Evolutionary conservation across 2,797 vertebrate species (phyloP), one percentile per base, ranked within the genome.

Genomic region (Protosalanx chinensis): DNA sequence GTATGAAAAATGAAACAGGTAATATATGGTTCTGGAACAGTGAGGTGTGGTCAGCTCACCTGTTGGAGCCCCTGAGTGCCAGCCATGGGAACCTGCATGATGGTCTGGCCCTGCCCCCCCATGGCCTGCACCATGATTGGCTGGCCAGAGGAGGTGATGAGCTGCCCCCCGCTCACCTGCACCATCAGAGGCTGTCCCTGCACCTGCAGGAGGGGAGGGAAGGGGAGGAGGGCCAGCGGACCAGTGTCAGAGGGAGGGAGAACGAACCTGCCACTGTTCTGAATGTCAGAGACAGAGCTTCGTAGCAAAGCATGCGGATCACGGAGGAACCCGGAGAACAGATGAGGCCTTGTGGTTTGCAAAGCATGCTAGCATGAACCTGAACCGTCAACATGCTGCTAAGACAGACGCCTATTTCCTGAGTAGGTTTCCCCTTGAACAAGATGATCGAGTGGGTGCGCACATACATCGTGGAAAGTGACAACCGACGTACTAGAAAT

Each of bases 91-190:
- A 99, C 95, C 77, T 99, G 97, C 97, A 98, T 99, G 80, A 99
- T 98, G 71, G 97, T 98, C 88, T 99, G 98, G 67, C 97, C 96
- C 90, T 99, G 98, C 62, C 94, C 93, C 35, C 97, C 95, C 91
- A 99, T 97, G 59, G 98, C 96, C 89, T 99, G 98, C 63, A 99
- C 97, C 98, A 99, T 99, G 87, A 99, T 98, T 18, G 98, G 98
- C 81, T 99, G 98, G n/a, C 98, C 98, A 1, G 97, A 97, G 7
- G 97, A 98, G 10, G 97, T 99, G 88, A 99, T 98, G 82, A 99
- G 93, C 85, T 99, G 98, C 16, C 98, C 97, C 0, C 97, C 97
- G 83, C 98, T 99, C 79, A 98, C 98, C 84, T 99, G 98, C 16
- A 99, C 98, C 98, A 99, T 99, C 68, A 99, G 91, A 0, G 98